Conservation (phyloP, 2,797 vertebrate species). For the Peromyscus eremicus region DNA sequence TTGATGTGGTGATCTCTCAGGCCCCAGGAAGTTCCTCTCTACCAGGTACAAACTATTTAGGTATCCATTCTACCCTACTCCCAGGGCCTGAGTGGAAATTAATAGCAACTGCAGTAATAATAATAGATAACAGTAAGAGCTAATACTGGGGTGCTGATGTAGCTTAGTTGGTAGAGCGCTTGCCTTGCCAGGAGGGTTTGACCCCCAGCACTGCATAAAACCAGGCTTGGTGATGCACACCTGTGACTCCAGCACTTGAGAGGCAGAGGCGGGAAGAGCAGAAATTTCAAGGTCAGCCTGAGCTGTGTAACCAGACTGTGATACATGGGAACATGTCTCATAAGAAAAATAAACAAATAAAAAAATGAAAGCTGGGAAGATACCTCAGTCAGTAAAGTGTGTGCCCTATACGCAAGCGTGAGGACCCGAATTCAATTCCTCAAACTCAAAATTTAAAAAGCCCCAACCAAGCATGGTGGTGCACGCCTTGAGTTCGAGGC, state of each 20-base stretch:
- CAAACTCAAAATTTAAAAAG: background rate
- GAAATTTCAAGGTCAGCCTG: background rate
- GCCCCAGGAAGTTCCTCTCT: background rate
- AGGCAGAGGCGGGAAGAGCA: background rate
- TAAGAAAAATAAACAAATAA: background rate
- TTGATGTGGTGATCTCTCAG: background rate
- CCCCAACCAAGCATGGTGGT: too few relatives aligned
- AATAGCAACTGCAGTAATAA: slow-evolving; percentile 22
- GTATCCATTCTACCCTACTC: background rate
- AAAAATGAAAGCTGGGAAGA: background rate
- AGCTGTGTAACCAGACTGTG: background rate
- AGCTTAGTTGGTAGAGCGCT: background rate
- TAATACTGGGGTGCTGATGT: background rate
- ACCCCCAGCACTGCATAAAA: background rate
- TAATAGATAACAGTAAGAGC: background rate
- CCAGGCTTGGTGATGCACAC: background rate
- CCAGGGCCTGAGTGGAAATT: background rate
- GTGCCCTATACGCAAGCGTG: background rate
- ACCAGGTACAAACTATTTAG: background rate
- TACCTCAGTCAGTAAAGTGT: background rate
- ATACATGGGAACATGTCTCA: background rate
- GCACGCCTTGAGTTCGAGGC: too few relatives aligned
- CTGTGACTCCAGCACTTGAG: too few relatives aligned
- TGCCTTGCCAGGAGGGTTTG: background rate
- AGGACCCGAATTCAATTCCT: background rate